A percentile compares a stretch with the other conserved stretches of the same genome.
Evolutionary conservation across 2,113 vertebrate species (phyloP).

Genomic region (Corythornis vintsioides): DNA sequence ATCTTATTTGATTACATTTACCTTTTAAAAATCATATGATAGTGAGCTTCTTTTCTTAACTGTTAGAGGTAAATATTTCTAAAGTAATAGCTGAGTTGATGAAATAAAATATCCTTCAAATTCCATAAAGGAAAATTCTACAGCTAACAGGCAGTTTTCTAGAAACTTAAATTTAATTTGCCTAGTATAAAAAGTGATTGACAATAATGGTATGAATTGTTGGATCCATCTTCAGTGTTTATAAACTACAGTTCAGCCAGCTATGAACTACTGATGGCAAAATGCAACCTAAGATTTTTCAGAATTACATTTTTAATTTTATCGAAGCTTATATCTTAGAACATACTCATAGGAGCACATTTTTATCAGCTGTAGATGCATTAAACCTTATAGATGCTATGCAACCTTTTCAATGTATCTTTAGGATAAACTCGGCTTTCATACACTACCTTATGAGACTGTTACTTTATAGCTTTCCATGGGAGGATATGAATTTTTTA

Average conservation of each 20-base stretch:
- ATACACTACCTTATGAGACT: background rate
- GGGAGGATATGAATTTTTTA: too few species aligned
- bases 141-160: background rate
- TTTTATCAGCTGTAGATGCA: background rate
- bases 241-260: rapidly evolving
- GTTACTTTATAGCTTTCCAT: background rate
- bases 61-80: background rate
- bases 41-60: background rate
- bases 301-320: background rate
- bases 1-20: background rate
- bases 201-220: background rate
- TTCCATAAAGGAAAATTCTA: background rate
- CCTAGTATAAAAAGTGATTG: background rate
- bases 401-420: background rate
- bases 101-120: background rate
- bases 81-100: background rate
- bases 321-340: background rate
- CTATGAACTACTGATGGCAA: background rate
- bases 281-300: background rate
- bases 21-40: background rate
- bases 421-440: background rate
- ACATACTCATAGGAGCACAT: background rate
- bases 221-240: background rate
- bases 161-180: background rate
- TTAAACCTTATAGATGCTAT: background rate